Percentiles rank a stretch among this genome's conserved stretches.
phyloP scores from a whole-genome alignment of 1,140 invertebrate species.

The Reticulitermes speratus region DNA sequence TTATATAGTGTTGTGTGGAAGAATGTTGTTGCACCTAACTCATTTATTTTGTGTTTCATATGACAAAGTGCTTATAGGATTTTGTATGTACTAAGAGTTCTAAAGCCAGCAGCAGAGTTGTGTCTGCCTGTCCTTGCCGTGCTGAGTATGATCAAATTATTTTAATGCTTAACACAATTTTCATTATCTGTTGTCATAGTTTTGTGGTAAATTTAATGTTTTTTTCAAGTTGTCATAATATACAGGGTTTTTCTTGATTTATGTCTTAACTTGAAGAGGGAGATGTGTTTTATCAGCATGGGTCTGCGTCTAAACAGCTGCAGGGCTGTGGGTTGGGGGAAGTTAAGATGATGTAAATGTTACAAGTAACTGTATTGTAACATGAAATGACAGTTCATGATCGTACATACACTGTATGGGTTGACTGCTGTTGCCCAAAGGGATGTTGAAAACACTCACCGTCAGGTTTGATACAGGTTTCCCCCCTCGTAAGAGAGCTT shows the following conservation, averaged over 20 bases:
- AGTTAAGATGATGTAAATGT: no score
- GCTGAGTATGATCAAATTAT: background rate
- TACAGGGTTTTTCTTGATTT: background rate
- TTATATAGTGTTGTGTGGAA: slow-evolving; percentile 12
- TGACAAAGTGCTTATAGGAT: background rate
- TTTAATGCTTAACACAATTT: background rate
- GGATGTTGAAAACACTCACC: no score
- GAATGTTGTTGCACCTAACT: slow-evolving; percentile 20
- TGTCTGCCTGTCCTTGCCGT: background rate
- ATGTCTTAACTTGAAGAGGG: no score
- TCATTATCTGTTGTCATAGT: background rate
- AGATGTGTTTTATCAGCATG: no score
- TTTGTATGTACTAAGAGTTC: background rate
- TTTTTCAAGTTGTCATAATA: background rate
- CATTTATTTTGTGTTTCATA: background rate
- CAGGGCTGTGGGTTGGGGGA: no score
- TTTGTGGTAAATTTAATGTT: background rate
- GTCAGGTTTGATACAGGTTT: no score
- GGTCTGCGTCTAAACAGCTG: no score
- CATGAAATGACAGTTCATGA: no score
- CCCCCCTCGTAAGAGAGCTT: no score
- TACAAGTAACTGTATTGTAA: no score
- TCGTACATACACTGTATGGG: no score
- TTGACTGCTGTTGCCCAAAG: no score
- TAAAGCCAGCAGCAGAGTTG: background rate